Base-by-base conservation (phyloP, 1,140 invertebrate species). In the Thalassaphorura encarpata region DNA sequence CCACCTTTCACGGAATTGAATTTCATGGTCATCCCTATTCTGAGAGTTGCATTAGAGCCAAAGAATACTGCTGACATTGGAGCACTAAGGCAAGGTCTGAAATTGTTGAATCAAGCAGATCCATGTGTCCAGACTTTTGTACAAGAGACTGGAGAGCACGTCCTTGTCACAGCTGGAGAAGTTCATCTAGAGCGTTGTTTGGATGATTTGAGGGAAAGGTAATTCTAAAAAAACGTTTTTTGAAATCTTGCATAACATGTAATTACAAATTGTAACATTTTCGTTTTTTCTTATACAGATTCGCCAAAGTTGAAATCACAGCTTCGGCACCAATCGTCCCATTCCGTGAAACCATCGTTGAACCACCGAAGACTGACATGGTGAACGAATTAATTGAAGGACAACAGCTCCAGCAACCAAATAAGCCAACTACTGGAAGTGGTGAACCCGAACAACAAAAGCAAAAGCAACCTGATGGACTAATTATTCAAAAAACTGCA, bases 121-220 rank as follows among this genome's bases (percentile, higher is more conserved):
- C 83, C 89, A 1, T 93, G 90, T 74, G 91, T 95, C 0, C 79
- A 91, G 69, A 86, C 95, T 3, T 74, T 87, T 6, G 75, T 95
- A 13, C 89, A 95, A 73, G 88, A 96, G 67, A 94, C 83, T 8
- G 97, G 97, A 0, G 94, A 99, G 71, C 84, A 96, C 69, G 88
- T 99, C 1, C 75, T 99, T n/a, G 80, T 90, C 3, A 97, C 95
- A 0, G 87, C 94, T 8, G 97, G 97, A 0, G 94, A 99, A 76
- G 89, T 99, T 6, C 97, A 99, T 75, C 75, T 99, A 31, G 87
- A 97, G 69, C 83, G 92, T 65, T 99, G 97, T 76, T 68, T 94
- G 1, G 82, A 88, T 64, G 90, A 95, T 75, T 75, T 98, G 11
- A 69, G 67, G 59, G 72, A 81, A 62, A 73, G 77, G 72, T 80